These are phyloP conservation scores for Heteractis magnifica DNA, from an alignment of 92 coral and sea anemone species.

Conservation along the genomic window DNA sequence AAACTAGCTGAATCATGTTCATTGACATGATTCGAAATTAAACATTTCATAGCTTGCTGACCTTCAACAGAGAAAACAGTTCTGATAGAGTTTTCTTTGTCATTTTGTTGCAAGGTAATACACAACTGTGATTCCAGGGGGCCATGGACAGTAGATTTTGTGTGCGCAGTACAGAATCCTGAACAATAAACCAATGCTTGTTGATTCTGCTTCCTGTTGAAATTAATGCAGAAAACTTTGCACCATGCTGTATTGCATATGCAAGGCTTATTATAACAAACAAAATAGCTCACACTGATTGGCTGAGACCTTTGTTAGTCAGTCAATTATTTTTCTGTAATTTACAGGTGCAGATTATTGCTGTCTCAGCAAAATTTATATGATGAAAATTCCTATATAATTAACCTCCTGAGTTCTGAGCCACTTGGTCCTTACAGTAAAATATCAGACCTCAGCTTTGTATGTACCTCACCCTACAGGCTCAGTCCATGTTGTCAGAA, in stretches of 20 bases:
- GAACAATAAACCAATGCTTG: slow-evolving; percentile 91
- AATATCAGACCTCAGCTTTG: too few species aligned
- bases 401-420: too few species aligned
- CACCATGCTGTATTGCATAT: too few species aligned
- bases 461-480: too few species aligned
- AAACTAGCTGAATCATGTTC: too few species aligned
- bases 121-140: slow-evolving; percentile 65
- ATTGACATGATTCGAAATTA: not conserved
- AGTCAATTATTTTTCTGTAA: not conserved
- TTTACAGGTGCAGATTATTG: too few species aligned
- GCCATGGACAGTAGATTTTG: slow-evolving; percentile 61
- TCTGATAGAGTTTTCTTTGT: slow-evolving; percentile 68
- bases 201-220: slow-evolving; percentile 76
- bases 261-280: not conserved
- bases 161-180: slow-evolving; percentile 54
- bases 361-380: too few species aligned
- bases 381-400: too few species aligned
- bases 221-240: not conserved
- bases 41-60: not conserved
- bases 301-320: not conserved
- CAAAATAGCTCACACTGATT: not conserved
- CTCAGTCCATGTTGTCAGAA: too few species aligned
- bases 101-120: slow-evolving; percentile 54
- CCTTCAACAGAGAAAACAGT: slow-evolving; percentile 58
- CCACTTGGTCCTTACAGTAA: too few species aligned